Evolutionary conservation across 2,113 vertebrate genomes (phyloP).

Genomic region (Tichodroma muraria): DNA sequence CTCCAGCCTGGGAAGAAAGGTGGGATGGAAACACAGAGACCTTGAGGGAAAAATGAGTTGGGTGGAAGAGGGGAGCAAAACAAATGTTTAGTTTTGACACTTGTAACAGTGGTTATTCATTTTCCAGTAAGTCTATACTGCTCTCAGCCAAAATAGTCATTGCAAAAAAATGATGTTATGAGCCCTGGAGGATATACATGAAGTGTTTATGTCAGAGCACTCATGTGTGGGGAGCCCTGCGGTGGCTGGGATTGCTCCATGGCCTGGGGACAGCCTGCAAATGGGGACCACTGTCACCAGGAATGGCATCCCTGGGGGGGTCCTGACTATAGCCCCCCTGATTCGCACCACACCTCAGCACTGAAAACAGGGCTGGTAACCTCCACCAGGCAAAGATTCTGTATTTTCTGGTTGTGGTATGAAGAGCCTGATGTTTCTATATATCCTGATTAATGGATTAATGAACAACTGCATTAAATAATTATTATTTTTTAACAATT

Average conservation of each 20-base stretch:
- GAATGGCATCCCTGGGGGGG: neutral
- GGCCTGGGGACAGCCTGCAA: neutral
- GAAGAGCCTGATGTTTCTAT: neutral
- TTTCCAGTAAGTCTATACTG: neutral
- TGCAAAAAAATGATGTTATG: neutral
- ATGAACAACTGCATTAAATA: neutral
- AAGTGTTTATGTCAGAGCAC: neutral
- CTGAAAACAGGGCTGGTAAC: neutral
- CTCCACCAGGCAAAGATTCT: neutral
- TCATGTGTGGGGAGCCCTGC: neutral
- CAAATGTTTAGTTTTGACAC: neutral
- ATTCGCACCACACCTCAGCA: neutral
- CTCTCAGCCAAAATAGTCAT: neutral
- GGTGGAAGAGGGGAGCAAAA: neutral
- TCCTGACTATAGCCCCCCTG: neutral
- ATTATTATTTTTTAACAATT: neutral
- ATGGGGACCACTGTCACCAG: neutral
- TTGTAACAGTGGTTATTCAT: neutral
- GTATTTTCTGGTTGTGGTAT: neutral
- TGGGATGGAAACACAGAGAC: neutral
- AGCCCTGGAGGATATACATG: neutral
- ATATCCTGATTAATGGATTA: neutral
- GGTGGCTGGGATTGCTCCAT: fast-evolving
- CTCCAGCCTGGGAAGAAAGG: neutral
- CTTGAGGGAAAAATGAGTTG: neutral